A percentile compares a stretch with the other conserved stretches of the same genome.
These are phyloP conservation scores for Sinohyriopsis cumingii DNA, from an alignment of 2,888 invertebrate species.

Conservation along the genomic window DNA sequence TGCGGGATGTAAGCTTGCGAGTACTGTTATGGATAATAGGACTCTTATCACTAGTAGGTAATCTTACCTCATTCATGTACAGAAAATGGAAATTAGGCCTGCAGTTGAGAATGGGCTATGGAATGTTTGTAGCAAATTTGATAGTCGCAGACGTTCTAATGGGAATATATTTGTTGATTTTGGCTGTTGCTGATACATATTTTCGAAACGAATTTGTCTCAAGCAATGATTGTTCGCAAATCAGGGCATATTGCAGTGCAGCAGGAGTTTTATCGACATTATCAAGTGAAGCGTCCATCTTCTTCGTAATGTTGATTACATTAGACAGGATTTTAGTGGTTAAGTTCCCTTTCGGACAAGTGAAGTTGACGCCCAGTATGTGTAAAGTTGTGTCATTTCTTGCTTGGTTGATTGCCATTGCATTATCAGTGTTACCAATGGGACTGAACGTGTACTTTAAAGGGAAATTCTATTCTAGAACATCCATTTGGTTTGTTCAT, in stretches of 20 bases:
- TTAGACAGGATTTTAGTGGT: conserved; percentile 79
- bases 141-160: conserved; percentile 23
- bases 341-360: conserved; percentile 74
- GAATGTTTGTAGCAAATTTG: conserved; percentile 27
- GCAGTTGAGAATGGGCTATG: conserved; percentile 21
- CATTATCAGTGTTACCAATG: conserved; percentile 61
- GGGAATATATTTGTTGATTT: conserved; percentile 19
- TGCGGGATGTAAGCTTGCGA: conserved; percentile 28
- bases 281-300: conserved; percentile 78
- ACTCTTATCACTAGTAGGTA: conserved; percentile 30
- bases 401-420: conserved; percentile 56
- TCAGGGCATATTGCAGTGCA: conserved; percentile 35
- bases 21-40: conserved; percentile 36
- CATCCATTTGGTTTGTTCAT: conserved; percentile 64
- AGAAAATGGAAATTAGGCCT: conserved; percentile 3
- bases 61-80: conserved; percentile 26
- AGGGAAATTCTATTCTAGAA: conserved; percentile 61
- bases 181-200: conserved; percentile 40
- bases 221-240: conserved; percentile 37
- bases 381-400: conserved; percentile 36
- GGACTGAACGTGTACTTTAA: conserved; percentile 58
- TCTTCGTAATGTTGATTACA: conserved; percentile 77
- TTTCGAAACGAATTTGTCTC: conserved; percentile 35
- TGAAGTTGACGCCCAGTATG: conserved; percentile 36
- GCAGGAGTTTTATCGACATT: conserved; percentile 42